Evolutionary conservation across 2,888 invertebrate genomes (phyloP), one percentile per base, ranked within the genome.

Genomic region (Stenodema calcarata): DNA sequence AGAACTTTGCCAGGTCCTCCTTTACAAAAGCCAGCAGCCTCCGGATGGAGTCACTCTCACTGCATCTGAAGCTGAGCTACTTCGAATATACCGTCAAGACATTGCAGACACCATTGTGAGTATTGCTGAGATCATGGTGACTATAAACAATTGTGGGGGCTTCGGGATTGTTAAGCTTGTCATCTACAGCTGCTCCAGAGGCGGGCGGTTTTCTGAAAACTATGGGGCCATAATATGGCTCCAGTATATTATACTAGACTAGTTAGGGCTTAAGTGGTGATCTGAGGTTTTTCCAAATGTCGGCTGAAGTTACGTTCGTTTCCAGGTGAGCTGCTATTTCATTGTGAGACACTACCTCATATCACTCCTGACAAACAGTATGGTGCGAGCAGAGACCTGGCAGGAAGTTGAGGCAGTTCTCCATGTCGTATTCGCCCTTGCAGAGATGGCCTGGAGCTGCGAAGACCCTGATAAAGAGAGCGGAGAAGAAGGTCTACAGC

Each of bases 11-110:
- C 93, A 95, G 88, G 93, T 96, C 54, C 92, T 98, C 87, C 92
- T 98, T 30, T 92, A 93, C 80, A 98, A 98, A 92, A 95, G 96
- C 0, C 95, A 95, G 90, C 94, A 95, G 89, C 96, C 97, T 0
- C 91, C 92, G 42, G 93, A 94, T 84, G 92, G 91, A 9, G 92
- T 93, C 0, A 93, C 94, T 76, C 93, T 95, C 92, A 93, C 94
- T 4, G 92, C 94, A 41, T 97, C 98, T 89, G 98, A 98, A 90
- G 93, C 95, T 87, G 98, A 98, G 91, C 92, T 95, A 78, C 95
- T 98, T 90, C 93, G 98, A 14, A 97, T 97, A 91, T 96, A 96
- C 90, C 92, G 97, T 87, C 96, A 97, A 91, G 97, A 97, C 90
- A 95, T 96, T 86, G 95, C 95, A 0, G 97, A 97, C 90, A 95